Evolutionary conservation across 2,888 invertebrate genomes (phyloP), one percentile per base, ranked within the genome.

Genomic region (Drosophila multiciliata): DNA sequence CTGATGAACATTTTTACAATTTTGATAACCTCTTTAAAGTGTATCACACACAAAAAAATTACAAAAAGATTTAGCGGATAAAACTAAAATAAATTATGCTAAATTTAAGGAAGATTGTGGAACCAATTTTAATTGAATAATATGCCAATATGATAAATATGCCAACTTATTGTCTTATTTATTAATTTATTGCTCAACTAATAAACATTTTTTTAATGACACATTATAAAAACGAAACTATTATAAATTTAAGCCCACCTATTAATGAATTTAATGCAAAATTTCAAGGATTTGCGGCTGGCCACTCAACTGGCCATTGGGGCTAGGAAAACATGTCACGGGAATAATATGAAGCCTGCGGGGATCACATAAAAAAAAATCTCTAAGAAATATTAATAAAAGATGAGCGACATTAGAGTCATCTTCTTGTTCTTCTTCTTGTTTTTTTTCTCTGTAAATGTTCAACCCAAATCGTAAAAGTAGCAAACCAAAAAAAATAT

Each of bases 361-460:
- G 84, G 70, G 69, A 29, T 52, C 53, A 55, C 77, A 75, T 73
- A 80, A 80, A 85, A 38, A 23, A 63, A 64, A 83, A 87, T 81
- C 87, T 83, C 66, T 54, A 78, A 85, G 83, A 88, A 88, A 81
- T 88, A 91, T 91, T 91, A 91, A 91, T 91, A 91, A 91, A 91
- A 91, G 81, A 91, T 91, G 90, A 90, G 90, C 78, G 78, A 85
- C 86, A 91, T 91, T 89, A 91, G 90, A 76, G 90, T 75, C 74
- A 72, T 70, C 66, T 58, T 70, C 73, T 65, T 32, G 20, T 33
- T 23, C 49, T 59, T 77, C 52, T 68, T 66, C 23, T 45, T 45
- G 23, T 38, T 50, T 74, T 66, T 52, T 42, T 50, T 71, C 63
- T 59, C 72, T 63, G 61, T 71, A 54, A 64, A 64, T 72, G 80